Base-by-base conservation (phyloP, 2,113 vertebrate genomes). In the Lycaon pictus region DNA sequence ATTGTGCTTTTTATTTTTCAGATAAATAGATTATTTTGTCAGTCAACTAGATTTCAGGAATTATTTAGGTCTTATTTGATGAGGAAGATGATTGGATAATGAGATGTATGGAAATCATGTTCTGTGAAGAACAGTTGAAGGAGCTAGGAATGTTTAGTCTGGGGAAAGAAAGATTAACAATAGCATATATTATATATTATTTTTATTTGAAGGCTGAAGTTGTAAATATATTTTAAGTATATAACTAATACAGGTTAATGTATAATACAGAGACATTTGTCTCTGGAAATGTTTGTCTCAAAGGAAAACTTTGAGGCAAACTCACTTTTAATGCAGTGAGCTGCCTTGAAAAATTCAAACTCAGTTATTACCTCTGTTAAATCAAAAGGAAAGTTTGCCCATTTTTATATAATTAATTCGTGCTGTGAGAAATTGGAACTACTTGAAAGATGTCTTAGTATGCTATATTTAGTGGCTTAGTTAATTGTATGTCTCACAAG, bases 381-480 rank as follows among this genome's bases (percentile, higher is more conserved):
- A 25, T 65, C 65, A 86, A 67, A 48, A n/a, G n/a, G 69, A 43
- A 65, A 72, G 27, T 71, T 79, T 80, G 43, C 9, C 48, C 67
- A 65, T 79, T 85, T 93, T 92, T 74, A 76, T 88, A 35, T 53
- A 60, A 56, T 81, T 89, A 84, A 55, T 60, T 88, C 63, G 11
- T 89, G 27, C 63, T 29, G 7, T 90, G 48, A 87, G 80, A 94
- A 81, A 11, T 86, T 91, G 63, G 55, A 90, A 86, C 27, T 90
- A 90, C 53, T 86, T 80, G 55, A 85, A 81, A 72, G 55, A 79
- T 55, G 15, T 69, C 53, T 90, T 35, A 72, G 63, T 35, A 65
- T 90, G n/a, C 63, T 90, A 35, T 96, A 74, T 81, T 91, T 86
- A 86, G 81, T 90, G 92, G 37, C 12, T 94, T 65, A 90, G 92